Evolutionary conservation across 2,113 vertebrate species (phyloP), one percentile per base, ranked within the genome.

Genomic region (Clarias batrachus): DNA sequence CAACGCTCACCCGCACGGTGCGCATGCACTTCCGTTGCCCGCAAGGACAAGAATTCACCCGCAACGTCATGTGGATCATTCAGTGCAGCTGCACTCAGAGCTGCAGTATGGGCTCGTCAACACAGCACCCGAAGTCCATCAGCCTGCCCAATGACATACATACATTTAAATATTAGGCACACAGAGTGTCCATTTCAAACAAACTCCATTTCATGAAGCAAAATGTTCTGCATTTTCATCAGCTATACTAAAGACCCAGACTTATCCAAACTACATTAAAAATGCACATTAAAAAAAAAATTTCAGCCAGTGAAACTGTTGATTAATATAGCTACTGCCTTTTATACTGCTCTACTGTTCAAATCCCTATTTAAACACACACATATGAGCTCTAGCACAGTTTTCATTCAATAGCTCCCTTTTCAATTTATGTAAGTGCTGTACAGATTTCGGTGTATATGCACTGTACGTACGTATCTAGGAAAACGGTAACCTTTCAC

Each of bases 91-190:
- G 92, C 78, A 84, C 71, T n/a, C 81, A 83, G 78, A 88, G 30
- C 76, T 90, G 90, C 80, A 63, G 73, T 59, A 68, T 85, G 25
- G 57, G 59, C 27, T 85, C 82, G 41, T 78, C 65, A 19, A 70
- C 82, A 27, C 56, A 82, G 27, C 81, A 87, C 59, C 73, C 84
- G 23, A 87, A 89, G 56, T 52, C 84, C 48, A 70, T 90, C 90
- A 87, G 54, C 60, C 79, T 90, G 7, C 91, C 91, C 70, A 93
- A 91, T 21, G 92, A 93, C 86, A 93, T 93, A 71, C 91, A 93
- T 88, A 92, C 87, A 84, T 92, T 88, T 79, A 60, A 86, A 56
- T 88, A 90, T 85, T 92, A 85, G 52, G 3, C 17, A 27, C 3
- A 74, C 7, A 52, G 14, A 41, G 33, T 23, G 13, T 16, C 6